phyloP scores from a whole-genome alignment of 2,888 invertebrate genomes.

The Taphrorychus bicolor region DNA sequence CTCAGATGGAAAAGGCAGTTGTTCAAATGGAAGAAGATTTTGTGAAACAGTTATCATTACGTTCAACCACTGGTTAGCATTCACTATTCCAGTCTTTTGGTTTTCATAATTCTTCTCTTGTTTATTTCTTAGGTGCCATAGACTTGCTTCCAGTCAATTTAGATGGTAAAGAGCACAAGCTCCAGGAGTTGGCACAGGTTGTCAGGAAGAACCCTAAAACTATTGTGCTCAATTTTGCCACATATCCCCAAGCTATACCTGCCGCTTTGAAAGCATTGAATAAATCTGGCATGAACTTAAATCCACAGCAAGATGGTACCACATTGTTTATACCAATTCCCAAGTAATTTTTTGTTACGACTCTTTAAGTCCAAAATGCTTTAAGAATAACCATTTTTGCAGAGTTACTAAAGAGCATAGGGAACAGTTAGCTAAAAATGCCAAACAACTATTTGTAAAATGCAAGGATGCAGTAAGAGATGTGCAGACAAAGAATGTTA shows the following conservation, averaged over 20 bases:
- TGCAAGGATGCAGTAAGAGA: conserved; percentile 79
- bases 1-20: conserved; percentile 71
- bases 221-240: conserved; percentile 81
- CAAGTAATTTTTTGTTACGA: conserved; percentile 68
- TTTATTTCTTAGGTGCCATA: conserved; percentile 70
- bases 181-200: conserved; percentile 90
- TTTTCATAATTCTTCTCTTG: neutral
- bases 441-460: conserved; percentile 80
- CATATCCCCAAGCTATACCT: conserved; percentile 87
- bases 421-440: conserved; percentile 86
- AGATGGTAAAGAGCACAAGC: conserved; percentile 80
- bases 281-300: conserved; percentile 87
- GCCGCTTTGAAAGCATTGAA: conserved; percentile 77
- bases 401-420: conserved; percentile 90
- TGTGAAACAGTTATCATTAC: conserved; percentile 77
- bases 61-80: conserved; percentile 73
- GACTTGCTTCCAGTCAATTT: conserved; percentile 78
- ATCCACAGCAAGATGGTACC: conserved; percentile 94
- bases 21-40: conserved; percentile 81
- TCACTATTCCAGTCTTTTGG: neutral
- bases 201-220: conserved; percentile 86
- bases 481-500: conserved; percentile 75
- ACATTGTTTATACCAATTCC: conserved; percentile 88
- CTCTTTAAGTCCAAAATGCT: neutral
- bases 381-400: neutral